phyloP scores from a whole-genome alignment of 2,797 vertebrate genomes.

The Enteromius fasciolatus region DNA sequence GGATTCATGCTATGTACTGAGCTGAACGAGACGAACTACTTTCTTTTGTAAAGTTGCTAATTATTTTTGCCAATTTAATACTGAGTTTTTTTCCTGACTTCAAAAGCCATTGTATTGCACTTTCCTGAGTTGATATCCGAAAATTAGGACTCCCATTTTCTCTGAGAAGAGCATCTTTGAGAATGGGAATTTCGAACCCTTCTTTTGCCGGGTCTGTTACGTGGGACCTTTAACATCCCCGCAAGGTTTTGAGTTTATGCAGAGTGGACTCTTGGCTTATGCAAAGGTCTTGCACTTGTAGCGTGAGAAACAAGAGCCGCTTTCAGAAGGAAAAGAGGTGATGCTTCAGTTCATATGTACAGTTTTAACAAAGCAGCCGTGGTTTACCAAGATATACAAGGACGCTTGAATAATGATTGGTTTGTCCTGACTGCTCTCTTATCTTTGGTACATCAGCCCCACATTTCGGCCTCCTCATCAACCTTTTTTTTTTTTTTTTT shows the following conservation, averaged over 20 bases:
- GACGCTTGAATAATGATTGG: conserved; percentile 69
- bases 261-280: conserved; percentile 54
- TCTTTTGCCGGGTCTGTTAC: conserved; percentile 1
- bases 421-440: conserved; percentile 68
- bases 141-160: neutral
- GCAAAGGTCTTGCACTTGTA: conserved; percentile 59
- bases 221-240: neutral
- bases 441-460: conserved; percentile 79
- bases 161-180: neutral
- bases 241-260: conserved; percentile 38
- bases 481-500: conserved; percentile 70
- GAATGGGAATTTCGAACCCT: conserved; percentile 13
- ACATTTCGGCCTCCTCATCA: conserved; percentile 73
- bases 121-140: neutral
- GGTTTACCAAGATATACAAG: conserved; percentile 73
- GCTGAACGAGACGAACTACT: neutral
- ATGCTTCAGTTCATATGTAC: conserved; percentile 75
- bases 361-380: conserved; percentile 76
- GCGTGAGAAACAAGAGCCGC: conserved; percentile 61
- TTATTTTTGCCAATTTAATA: neutral
- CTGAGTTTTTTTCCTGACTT: neutral
- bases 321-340: conserved; percentile 65
- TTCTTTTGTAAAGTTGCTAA: neutral
- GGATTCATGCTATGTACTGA: neutral
- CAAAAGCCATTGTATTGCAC: neutral